phyloP scores from a whole-genome alignment of 2,113 vertebrate genomes.

The Gnathonemus echidnorhynchus region DNA sequence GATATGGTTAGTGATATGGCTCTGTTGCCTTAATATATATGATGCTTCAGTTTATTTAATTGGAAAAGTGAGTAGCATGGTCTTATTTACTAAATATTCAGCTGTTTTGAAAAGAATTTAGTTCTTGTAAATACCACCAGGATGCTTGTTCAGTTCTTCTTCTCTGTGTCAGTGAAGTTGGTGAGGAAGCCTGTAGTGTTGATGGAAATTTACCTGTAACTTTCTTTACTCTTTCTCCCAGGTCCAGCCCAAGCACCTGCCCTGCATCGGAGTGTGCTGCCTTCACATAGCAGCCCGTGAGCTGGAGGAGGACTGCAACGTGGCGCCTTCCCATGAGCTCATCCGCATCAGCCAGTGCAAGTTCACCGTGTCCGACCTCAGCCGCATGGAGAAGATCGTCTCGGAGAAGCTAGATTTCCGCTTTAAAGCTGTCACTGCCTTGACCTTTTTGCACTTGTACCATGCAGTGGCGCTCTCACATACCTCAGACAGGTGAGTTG shows the following conservation, averaged over 20 bases:
- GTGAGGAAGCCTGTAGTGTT: background rate
- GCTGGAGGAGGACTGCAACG: conserved; percentile 78
- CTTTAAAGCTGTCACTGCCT: conserved; percentile 90
- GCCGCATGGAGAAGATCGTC: conserved; percentile 93
- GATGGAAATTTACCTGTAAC: background rate
- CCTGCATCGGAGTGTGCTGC: conserved; percentile 89
- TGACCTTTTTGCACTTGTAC: conserved; percentile 96
- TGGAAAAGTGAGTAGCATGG: background rate
- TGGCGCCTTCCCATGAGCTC: conserved; percentile 77
- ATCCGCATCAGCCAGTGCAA: conserved; percentile 94
- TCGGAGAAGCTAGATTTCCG: conserved; percentile 88
- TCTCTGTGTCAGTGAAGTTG: background rate
- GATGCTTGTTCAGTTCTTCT: background rate
- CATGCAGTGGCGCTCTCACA: conserved; percentile 74
- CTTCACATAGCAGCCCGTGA: conserved; percentile 81
- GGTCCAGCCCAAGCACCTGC: conserved; percentile 93
- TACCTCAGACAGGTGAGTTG: conserved; percentile 77
- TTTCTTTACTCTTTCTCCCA: conserved; percentile 34
- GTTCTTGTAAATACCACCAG: background rate
- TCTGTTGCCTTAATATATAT: background rate
- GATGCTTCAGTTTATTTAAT: background rate
- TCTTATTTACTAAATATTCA: background rate
- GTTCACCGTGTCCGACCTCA: conserved; percentile 88
- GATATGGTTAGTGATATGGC: background rate
- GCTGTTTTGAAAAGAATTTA: background rate